Base-by-base conservation (phyloP, 2,797 vertebrate genomes). In the Calcarius lapponicus region DNA sequence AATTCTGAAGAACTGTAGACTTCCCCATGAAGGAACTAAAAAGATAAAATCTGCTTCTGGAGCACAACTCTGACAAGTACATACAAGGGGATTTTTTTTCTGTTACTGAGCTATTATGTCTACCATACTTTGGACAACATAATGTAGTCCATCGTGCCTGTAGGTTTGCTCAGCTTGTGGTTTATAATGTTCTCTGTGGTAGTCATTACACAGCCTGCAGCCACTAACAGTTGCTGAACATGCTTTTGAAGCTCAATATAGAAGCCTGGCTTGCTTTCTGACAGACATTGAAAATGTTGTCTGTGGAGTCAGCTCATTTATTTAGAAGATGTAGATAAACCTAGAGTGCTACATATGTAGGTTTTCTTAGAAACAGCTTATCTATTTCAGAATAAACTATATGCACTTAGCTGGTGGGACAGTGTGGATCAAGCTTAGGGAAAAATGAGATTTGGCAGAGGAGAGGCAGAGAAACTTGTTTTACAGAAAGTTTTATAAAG, bases 121-220 rank as follows among this genome's bases (percentile, higher is more conserved):
- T 56, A 54, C 60, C 54, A 40, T 43, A 40, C 64, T 18, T 12
- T 78, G 81, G 79, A 80, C 72, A 89, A 45, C 40, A 54, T 29
- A 83, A 70, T 15, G 12, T 51, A 75, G 90, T 53, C 60, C 38
- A 57, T 42, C 1, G 0, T 47, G 72, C 61, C 69, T 32, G 24
- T 38, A 79, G 43, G 19, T 89, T 67, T 87, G 78, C 61, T 91
- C 79, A 51, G 45, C 38, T 79, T 90, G 58, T 0, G 7, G 69
- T 65, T 89, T 65, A 17, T 78, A 74, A 71, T 51, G 48, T 78
- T 96, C 80, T 95, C 66, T 60, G 29, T 66, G 62, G 74, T 79
- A 84, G 34, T 88, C 47, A 89, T 93, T 82, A 94, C 26, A 84
- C n/a, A 86, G 81, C 69, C 84, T 87, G 78, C 71, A 92, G 89